These are phyloP conservation scores for Picus viridis DNA, from an alignment of 2,797 vertebrate species.

Conservation along the genomic window DNA sequence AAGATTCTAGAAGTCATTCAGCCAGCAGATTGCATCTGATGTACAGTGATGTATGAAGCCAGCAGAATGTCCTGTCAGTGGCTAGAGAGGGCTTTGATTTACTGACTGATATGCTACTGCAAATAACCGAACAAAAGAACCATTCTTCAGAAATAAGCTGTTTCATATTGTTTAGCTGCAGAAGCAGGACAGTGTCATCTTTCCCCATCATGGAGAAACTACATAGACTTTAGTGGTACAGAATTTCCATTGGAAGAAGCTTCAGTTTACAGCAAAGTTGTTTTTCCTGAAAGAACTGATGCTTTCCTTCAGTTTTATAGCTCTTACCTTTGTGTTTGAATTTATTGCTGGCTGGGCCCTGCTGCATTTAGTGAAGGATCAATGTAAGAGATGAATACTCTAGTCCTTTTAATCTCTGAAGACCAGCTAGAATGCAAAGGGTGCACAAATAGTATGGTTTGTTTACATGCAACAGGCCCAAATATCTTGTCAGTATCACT, in stretches of 20 bases:
- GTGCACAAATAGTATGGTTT: too few relatives aligned
- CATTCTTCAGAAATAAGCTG: neutral
- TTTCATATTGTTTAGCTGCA: neutral
- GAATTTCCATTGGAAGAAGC: neutral
- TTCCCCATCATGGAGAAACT: neutral
- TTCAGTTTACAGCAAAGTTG: neutral
- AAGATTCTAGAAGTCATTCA: conserved; percentile 16
- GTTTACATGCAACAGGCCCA: neutral
- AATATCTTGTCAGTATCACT: neutral
- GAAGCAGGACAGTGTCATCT: neutral
- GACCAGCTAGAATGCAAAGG: too few relatives aligned
- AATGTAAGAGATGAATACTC: too few relatives aligned
- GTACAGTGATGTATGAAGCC: neutral
- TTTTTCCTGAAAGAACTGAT: neutral
- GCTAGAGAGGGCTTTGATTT: conserved; percentile 28
- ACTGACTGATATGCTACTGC: neutral
- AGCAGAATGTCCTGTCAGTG: neutral
- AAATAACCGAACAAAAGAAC: conserved; percentile 5
- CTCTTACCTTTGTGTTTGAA: neutral
- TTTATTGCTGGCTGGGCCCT: neutral
- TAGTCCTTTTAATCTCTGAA: too few relatives aligned
- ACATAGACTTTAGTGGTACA: neutral
- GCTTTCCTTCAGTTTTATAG: neutral
- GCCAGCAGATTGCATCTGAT: conserved; percentile 2
- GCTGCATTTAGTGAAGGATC: too few relatives aligned